Conservation (phyloP, 2,113 vertebrate genomes). For the Nothoprocta pentlandii region DNA sequence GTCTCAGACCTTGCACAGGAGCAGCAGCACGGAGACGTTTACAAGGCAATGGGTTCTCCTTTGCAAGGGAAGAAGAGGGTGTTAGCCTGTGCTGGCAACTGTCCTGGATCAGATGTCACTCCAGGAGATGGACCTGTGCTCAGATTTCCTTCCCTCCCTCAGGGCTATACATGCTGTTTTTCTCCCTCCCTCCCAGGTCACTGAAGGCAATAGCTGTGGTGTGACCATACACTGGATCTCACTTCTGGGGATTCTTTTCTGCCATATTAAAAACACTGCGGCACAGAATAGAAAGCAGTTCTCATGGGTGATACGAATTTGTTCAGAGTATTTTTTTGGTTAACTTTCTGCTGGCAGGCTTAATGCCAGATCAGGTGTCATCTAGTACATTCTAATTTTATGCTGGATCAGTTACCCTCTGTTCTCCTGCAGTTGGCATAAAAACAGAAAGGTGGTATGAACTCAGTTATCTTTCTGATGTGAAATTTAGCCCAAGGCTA, state of each 20-base stretch:
- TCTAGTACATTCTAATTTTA: conserved; percentile 68
- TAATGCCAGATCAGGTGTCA: conserved; percentile 63
- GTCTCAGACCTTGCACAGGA: not conserved
- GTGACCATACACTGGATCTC: not conserved
- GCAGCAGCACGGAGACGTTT: not conserved
- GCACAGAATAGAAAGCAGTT: not conserved
- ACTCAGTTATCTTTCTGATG: not conserved
- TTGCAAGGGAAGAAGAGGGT: not conserved
- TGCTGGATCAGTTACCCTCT: conserved; percentile 64
- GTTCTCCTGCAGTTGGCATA: conserved; percentile 40
- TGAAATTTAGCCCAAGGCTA: conserved; percentile 22
- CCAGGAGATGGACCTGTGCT: not conserved
- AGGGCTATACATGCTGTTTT: not conserved
- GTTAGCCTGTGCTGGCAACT: not conserved
- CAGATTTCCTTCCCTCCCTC: conserved; percentile 36
- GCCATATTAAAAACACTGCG: not conserved
- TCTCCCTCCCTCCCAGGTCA: not conserved
- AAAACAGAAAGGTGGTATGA: conserved; percentile 32
- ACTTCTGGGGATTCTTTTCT: not conserved
- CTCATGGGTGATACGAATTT: not conserved
- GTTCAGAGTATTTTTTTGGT: conserved; percentile 7
- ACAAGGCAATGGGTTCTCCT: not conserved
- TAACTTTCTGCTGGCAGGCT: conserved; percentile 46
- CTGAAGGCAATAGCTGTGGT: not conserved
- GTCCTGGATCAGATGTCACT: conserved; percentile 39